Percentiles rank a stretch among this genome's conserved stretches.
phyloP scores from a whole-genome alignment of 2,888 invertebrate species.

The Adineta ricciae region DNA sequence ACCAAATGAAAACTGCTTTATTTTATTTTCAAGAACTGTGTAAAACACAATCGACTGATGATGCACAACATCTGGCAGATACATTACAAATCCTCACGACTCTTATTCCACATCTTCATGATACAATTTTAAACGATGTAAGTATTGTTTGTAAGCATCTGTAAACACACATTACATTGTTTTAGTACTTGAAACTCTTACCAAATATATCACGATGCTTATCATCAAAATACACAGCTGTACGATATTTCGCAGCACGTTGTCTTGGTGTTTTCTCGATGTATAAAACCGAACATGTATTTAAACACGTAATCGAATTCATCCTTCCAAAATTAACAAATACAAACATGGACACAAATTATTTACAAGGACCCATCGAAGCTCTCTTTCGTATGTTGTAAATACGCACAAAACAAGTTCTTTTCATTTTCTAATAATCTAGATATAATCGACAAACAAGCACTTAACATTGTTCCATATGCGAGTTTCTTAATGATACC shows the following conservation, averaged over 20 bases:
- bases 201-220: background rate
- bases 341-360: background rate
- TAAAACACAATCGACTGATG: background rate
- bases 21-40: background rate
- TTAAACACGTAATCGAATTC: background rate
- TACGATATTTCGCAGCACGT: background rate
- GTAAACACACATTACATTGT: too few species aligned
- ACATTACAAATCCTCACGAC: background rate
- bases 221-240: constrained; percentile 9
- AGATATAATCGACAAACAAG: constrained; percentile 17
- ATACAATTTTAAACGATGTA: background rate
- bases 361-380: background rate
- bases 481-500: constrained; percentile 82
- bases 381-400: background rate
- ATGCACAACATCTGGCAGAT: constrained; percentile 1
- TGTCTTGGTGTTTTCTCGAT: background rate
- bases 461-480: constrained; percentile 68
- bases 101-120: background rate
- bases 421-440: background rate
- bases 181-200: background rate
- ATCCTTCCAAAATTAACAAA: background rate
- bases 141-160: background rate
- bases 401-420: background rate
- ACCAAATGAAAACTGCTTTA: background rate
- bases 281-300: background rate